Evolutionary conservation across 2,113 vertebrate genomes (phyloP).

Genomic region (Microcebus tavaratra): DNA sequence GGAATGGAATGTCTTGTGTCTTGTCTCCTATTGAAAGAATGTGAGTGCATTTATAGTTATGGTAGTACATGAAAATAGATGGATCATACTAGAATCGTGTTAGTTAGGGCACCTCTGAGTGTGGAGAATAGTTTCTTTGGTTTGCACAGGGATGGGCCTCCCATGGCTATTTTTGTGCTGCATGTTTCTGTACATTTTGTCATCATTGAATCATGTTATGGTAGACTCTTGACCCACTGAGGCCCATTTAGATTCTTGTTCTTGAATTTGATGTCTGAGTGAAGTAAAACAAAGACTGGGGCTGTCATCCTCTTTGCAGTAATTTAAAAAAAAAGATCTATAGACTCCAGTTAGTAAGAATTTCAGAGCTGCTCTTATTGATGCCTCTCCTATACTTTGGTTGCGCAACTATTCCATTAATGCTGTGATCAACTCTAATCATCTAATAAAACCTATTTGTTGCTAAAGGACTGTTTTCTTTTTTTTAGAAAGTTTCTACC

Average conservation of each 20-base stretch:
- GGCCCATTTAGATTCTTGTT: background rate
- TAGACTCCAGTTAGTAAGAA: background rate
- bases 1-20: background rate
- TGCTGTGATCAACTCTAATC: background rate
- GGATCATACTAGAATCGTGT: background rate
- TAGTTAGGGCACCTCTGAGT: background rate
- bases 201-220: background rate
- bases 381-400: background rate
- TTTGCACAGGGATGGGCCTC: rapidly evolving
- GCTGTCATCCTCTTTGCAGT: background rate
- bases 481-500: background rate
- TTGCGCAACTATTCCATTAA: background rate
- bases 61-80: background rate
- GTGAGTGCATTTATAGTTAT: background rate
- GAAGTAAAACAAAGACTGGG: background rate
- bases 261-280: background rate
- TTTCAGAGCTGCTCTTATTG: background rate
- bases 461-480: background rate
- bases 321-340: background rate
- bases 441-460: background rate
- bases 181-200: background rate
- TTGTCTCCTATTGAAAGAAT: background rate
- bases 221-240: background rate
- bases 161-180: background rate
- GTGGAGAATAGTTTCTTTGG: background rate